phyloP scores from a whole-genome alignment of 2,888 invertebrate genomes.

The Oscheius sp. region DNA sequence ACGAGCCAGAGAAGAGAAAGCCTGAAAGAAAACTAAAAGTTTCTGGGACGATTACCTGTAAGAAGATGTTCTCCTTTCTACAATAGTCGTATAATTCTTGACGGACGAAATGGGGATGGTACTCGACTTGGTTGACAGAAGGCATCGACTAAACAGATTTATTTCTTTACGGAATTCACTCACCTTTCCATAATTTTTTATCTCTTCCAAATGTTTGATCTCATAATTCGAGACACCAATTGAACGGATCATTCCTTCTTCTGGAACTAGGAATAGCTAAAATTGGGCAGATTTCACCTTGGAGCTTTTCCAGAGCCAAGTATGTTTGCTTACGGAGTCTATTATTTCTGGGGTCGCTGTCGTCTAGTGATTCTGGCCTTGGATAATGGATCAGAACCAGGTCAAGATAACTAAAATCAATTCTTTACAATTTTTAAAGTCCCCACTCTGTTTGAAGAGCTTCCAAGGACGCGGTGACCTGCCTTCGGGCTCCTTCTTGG shows the following conservation, averaged over 20 bases:
- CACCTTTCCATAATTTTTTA: conserved; percentile 74
- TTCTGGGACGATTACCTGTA: conserved; percentile 61
- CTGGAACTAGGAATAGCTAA: conserved; percentile 27
- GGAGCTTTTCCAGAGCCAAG: conserved; percentile 79
- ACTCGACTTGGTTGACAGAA: conserved; percentile 73
- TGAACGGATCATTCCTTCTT: conserved; percentile 76
- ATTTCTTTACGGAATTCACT: not conserved
- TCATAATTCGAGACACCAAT: conserved; percentile 88
- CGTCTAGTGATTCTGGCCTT: conserved; percentile 78
- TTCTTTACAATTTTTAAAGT: not conserved
- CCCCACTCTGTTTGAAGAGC: conserved; percentile 9
- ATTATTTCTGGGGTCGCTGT: conserved; percentile 77
- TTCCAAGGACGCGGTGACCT: conserved; percentile 6
- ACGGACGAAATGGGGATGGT: conserved; percentile 75
- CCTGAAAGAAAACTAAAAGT: conserved; percentile 64
- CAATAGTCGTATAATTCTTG: conserved; percentile 73
- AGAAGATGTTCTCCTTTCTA: conserved; percentile 73
- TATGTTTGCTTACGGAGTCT: conserved; percentile 80
- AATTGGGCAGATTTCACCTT: conserved; percentile 73
- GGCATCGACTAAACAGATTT: conserved; percentile 33
- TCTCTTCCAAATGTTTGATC: conserved; percentile 80
- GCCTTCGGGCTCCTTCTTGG: not conserved
- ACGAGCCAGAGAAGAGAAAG: conserved; percentile 75
- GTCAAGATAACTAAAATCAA: conserved; percentile 80
- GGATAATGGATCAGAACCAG: conserved; percentile 88